These are phyloP conservation scores for Bubo blakistoni DNA, from an alignment of 2,113 vertebrate genomes.

Conservation along the genomic window DNA sequence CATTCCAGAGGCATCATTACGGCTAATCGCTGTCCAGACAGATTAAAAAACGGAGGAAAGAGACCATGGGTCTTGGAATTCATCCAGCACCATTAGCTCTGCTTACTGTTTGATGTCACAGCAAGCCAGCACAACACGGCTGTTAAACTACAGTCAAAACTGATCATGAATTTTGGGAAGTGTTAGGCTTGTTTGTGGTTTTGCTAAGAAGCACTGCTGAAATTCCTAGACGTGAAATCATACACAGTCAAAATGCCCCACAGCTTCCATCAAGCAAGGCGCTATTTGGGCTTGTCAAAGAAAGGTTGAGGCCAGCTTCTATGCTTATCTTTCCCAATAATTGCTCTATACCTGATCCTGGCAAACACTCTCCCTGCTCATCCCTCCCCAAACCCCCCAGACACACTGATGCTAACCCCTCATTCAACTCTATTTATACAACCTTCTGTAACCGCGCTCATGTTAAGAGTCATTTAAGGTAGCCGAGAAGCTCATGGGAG, in stretches of 20 bases:
- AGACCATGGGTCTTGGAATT: background rate
- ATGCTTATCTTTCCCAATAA: background rate
- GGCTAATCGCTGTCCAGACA: slow-evolving; percentile 58
- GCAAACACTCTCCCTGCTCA: background rate
- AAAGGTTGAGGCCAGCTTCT: background rate
- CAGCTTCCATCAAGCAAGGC: background rate
- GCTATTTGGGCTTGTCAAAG: background rate
- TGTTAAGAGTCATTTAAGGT: background rate
- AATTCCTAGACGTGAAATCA: background rate
- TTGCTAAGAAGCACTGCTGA: background rate
- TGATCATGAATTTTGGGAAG: background rate
- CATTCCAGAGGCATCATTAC: slow-evolving; percentile 51
- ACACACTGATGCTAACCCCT: background rate
- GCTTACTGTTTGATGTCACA: background rate
- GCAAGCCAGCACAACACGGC: background rate
- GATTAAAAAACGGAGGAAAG: slow-evolving; percentile 28
- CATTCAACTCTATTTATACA: background rate
- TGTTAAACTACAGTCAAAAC: background rate
- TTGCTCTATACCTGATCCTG: accelerated
- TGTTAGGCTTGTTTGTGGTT: background rate
- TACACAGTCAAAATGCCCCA: background rate
- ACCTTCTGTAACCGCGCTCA: background rate
- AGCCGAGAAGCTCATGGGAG: background rate
- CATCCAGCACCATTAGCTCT: background rate
- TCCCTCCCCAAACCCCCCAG: background rate